Evolutionary conservation across 2,113 vertebrate genomes (phyloP).

Genomic region (Petrocephalus zakoni): DNA sequence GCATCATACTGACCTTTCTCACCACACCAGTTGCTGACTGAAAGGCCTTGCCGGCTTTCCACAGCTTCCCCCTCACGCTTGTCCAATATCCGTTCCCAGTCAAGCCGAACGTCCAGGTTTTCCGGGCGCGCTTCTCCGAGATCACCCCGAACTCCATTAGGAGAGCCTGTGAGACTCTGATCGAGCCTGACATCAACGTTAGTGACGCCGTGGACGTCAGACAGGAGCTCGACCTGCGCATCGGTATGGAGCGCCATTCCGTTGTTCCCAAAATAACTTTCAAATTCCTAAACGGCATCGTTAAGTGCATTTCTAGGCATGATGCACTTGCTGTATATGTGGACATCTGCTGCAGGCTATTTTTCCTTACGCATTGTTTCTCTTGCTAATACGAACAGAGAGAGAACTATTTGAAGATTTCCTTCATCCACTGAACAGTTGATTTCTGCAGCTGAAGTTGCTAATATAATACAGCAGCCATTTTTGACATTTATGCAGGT

Average conservation of each 20-base stretch:
- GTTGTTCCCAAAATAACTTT: not conserved
- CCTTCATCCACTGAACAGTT: not conserved
- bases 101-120: slow-evolving; percentile 76
- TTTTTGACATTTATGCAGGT: not conserved
- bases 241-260: slow-evolving; percentile 59
- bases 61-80: not conserved
- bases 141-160: slow-evolving; percentile 80
- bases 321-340: not conserved
- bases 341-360: not conserved
- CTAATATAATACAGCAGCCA: not conserved
- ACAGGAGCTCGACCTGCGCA: slow-evolving; percentile 90
- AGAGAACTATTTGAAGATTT: not conserved
- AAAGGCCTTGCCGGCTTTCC: not conserved
- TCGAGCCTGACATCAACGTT: slow-evolving; percentile 68
- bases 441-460: not conserved
- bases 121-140: slow-evolving; percentile 91
- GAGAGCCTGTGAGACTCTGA: slow-evolving; percentile 79
- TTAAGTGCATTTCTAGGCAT: not conserved
- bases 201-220: slow-evolving; percentile 88
- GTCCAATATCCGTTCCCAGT: slow-evolving; percentile 53
- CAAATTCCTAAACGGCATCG: no score
- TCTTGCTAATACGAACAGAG: not conserved
- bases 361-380: not conserved
- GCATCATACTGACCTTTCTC: not conserved
- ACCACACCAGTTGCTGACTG: not conserved